Conservation (phyloP, 2,797 vertebrate species). For the Triplophysa bombifrons region DNA sequence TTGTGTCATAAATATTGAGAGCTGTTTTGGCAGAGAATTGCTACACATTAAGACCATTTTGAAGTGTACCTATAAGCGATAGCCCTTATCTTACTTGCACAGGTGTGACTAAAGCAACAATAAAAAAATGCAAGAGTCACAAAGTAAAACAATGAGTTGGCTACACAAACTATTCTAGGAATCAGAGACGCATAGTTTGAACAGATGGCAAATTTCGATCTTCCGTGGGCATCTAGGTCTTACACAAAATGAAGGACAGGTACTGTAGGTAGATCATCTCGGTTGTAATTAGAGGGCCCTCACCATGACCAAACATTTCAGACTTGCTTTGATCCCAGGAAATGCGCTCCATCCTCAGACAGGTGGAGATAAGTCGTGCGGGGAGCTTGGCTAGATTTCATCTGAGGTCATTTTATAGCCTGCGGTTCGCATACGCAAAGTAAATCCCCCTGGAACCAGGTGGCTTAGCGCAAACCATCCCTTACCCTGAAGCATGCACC, state of each 20-base stretch:
- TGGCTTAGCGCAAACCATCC: constrained; percentile 9
- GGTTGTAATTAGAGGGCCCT: constrained; percentile 40
- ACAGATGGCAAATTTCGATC: background rate
- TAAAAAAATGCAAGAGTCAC: background rate
- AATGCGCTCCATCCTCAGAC: constrained; percentile 61
- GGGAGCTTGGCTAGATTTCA: constrained; percentile 61
- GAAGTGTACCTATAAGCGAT: background rate
- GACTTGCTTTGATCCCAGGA: constrained; percentile 58
- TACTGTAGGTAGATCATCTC: constrained; percentile 37
- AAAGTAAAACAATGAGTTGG: constrained; percentile 5
- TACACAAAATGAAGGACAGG: constrained; percentile 43
- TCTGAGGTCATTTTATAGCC: constrained; percentile 51
- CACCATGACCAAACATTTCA: constrained; percentile 41
- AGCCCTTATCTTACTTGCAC: background rate
- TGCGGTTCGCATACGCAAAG: constrained; percentile 53
- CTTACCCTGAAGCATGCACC: background rate
- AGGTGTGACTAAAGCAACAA: background rate
- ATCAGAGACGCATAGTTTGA: constrained; percentile 38
- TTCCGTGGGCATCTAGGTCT: background rate
- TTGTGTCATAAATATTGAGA: background rate
- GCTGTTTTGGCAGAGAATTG: background rate
- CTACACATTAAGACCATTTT: background rate
- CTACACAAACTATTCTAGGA: constrained; percentile 25
- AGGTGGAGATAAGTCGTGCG: constrained; percentile 49
- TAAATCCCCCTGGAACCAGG: constrained; percentile 48